phyloP scores from a whole-genome alignment of 92 coral and sea anemone species.

The Paramuricea clavata region DNA sequence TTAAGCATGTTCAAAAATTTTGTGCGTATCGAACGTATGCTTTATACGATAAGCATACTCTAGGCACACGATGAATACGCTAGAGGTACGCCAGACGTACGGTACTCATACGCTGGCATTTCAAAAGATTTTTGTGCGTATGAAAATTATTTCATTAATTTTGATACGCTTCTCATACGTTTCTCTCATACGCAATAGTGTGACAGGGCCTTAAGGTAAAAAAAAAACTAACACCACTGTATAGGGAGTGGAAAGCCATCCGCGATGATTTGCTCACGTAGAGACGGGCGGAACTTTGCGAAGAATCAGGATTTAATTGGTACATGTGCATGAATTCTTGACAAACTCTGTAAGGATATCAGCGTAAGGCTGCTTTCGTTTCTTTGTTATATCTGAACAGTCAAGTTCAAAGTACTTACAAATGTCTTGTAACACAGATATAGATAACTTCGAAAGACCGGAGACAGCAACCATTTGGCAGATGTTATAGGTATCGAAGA shows the following conservation, averaged over 20 bases:
- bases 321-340: constrained; percentile 56
- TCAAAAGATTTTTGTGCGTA: no score
- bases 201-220: no score
- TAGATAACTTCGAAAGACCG: constrained; percentile 62
- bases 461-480: constrained; percentile 50
- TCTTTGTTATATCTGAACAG: constrained; percentile 50
- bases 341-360: constrained; percentile 58
- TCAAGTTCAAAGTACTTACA: constrained; percentile 69
- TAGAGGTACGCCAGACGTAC: no score
- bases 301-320: neutral
- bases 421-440: constrained; percentile 70
- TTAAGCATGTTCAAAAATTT: no score
- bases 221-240: neutral
- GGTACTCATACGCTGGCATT: no score
- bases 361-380: constrained; percentile 70
- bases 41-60: no score
- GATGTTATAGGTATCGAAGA: constrained; percentile 60
- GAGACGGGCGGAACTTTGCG: constrained; percentile 1
- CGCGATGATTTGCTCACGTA: neutral
- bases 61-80: no score
- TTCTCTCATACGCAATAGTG: no score
- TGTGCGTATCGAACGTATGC: no score
- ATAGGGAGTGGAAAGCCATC: no score
- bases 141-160: no score
- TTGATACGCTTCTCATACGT: no score